Base-by-base conservation (phyloP, 2,888 invertebrate species). In the Cantharis nigra region DNA sequence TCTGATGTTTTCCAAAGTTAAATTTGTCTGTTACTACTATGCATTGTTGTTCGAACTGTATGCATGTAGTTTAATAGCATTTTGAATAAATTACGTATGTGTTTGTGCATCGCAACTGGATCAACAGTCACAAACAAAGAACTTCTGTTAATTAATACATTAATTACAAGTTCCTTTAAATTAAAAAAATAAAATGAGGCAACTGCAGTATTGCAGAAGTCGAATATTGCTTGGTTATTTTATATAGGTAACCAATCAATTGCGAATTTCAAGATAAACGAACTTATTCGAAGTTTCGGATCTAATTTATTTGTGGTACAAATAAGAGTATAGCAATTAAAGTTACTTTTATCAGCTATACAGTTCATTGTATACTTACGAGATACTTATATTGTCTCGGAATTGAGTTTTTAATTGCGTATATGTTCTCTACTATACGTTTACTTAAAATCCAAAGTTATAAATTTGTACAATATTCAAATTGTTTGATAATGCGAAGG, bases 221-320 rank as follows among this genome's bases (percentile, higher is more conserved):
- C 5, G n/a, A n/a, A 11, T 49, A 49, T n/a, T 49, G 20, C 49
- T n/a, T 49, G n/a, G 2, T 49, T n/a, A 49, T 13, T 49, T 49
- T 49, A 4, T 33, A 49, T n/a, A 7, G 49, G n/a, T 49, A 49
- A 79, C 67, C 73, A 80, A 63, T 78, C 75, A 78, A 79, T 75
- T 79, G 79, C 78, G 79, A 77, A 79, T 75, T 78, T 78, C 77
- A 74, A 71, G 74, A 78, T 76, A 64, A 79, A 80, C 79, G 75
- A 71, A 79, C 77, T 80, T 77, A 75, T 75, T 74, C 78, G 78
- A 77, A 79, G 78, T 78, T 76, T 79, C 79, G 77, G 72, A 80
- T 81, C 80, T 79, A 77, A 80, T 79, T 81, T 78, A 77, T 75
- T 78, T 74, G 74, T 79, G 74, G 71, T 77, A 80, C 76, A 76